Evolutionary conservation across 2,113 vertebrate species (phyloP).

Genomic region (Platichthys flesus): DNA sequence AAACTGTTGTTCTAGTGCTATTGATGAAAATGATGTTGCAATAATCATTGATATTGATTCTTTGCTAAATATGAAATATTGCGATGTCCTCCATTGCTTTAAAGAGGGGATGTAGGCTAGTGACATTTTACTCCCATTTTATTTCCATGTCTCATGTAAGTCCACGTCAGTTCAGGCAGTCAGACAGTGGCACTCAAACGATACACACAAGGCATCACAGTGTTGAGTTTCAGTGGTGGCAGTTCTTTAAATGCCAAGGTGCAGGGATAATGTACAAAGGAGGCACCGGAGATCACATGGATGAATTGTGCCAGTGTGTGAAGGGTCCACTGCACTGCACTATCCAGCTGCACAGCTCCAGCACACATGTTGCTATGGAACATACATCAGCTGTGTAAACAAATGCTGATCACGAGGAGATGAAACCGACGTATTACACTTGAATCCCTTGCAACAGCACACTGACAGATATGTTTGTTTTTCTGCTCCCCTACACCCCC

Average conservation of each 20-base stretch:
- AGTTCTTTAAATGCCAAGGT: too few relatives aligned
- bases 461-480: slow-evolving; percentile 32
- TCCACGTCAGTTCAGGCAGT: too few relatives aligned
- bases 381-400: slow-evolving; percentile 25
- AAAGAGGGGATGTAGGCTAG: background rate
- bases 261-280: too few relatives aligned
- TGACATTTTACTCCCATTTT: background rate
- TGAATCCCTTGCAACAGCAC: background rate
- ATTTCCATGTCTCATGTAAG: background rate
- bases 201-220: background rate
- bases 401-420: slow-evolving; percentile 3
- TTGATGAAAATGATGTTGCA: too few relatives aligned
- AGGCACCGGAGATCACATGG: background rate
- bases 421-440: background rate
- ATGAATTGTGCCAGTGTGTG: background rate
- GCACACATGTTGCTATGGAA: slow-evolving; percentile 12
- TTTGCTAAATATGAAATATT: too few relatives aligned
- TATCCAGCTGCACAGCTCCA: slow-evolving; percentile 2
- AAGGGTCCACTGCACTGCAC: background rate
- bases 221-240: background rate
- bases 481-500: slow-evolving; percentile 7
- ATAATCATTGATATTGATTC: too few relatives aligned
- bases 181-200: too few relatives aligned
- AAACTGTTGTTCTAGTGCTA: too few relatives aligned
- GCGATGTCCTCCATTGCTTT: background rate